Conservation (phyloP, 2,888 invertebrate genomes). For the Ecdyonurus torrentis region DNA sequence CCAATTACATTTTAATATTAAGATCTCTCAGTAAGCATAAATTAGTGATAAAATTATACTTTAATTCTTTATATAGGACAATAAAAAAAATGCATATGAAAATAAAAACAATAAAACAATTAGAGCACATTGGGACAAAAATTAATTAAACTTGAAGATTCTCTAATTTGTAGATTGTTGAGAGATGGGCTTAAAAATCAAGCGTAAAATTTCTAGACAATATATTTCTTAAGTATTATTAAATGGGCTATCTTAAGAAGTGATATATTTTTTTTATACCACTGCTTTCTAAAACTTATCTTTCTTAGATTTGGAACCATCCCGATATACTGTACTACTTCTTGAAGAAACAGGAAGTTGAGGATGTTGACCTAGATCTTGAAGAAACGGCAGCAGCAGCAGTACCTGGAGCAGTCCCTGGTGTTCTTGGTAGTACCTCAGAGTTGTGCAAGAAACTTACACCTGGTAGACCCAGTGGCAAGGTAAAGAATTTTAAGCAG, state of each 20-base stretch:
- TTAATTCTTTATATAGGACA: no score
- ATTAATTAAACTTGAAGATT: no score
- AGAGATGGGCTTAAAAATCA: no score
- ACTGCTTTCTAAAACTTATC: neutral
- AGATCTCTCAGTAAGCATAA: no score
- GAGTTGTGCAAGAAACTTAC: slow-evolving; percentile 1
- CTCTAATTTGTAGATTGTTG: no score
- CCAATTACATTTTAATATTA: no score
- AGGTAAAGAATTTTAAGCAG: no score
- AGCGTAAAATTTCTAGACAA: no score
- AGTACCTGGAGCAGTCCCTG: slow-evolving; percentile 18
- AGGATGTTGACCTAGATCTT: slow-evolving; percentile 62
- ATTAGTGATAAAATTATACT: no score
- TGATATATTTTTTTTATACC: neutral
- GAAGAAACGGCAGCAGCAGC: slow-evolving; percentile 57
- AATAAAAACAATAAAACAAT: no score
- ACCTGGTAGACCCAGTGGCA: neutral
- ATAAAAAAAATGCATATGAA: no score
- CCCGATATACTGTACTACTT: slow-evolving; percentile 84
- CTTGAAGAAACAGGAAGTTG: slow-evolving; percentile 61
- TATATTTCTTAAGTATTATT: neutral
- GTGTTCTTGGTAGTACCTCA: slow-evolving; percentile 14
- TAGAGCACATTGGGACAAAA: no score
- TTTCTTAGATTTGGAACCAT: slow-evolving; percentile 72
- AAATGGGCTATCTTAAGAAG: neutral